A percentile compares a stretch with the other conserved stretches of the same genome.
These are phyloP conservation scores for Mystacornis crossleyi DNA, from an alignment of 2,113 vertebrate species.

Conservation along the genomic window DNA sequence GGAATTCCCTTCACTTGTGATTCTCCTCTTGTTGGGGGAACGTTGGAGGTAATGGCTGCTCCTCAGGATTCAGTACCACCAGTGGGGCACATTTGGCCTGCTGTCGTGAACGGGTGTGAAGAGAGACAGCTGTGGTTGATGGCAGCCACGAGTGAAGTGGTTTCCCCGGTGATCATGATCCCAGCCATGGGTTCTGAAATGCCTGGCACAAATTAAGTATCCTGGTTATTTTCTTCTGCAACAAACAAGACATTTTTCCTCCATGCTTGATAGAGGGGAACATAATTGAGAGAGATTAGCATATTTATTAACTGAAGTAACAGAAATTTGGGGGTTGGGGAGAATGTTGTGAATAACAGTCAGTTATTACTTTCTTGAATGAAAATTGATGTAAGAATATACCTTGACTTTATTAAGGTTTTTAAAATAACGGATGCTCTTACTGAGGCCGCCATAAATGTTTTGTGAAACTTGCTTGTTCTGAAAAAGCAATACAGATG, in stretches of 20 bases:
- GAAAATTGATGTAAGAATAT: not conserved
- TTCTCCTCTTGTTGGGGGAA: not conserved
- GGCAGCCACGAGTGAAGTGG: not conserved
- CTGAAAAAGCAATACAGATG: not conserved
- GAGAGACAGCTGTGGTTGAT: not conserved
- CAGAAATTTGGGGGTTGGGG: rapidly evolving
- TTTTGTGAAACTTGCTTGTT: not conserved
- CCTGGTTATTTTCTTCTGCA: not conserved
- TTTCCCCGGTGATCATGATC: not conserved
- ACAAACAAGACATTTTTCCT: not conserved
- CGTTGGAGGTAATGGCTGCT: not conserved
- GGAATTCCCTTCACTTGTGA: not conserved
- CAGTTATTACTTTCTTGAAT: not conserved
- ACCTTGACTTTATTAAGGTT: not conserved
- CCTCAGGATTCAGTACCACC: not conserved
- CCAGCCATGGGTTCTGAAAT: not conserved
- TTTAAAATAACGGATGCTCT: not conserved
- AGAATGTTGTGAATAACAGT: not conserved
- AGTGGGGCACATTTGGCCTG: not conserved
- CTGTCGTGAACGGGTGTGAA: not conserved
- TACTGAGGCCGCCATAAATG: not conserved
- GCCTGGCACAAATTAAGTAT: not conserved
- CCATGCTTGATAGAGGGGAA: not conserved
- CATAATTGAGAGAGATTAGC: not conserved
- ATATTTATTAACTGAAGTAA: not conserved